Percentiles rank a stretch among this genome's conserved stretches.
These are phyloP conservation scores for Gila robusta DNA, from an alignment of 2,797 vertebrate species.

Conservation along the genomic window DNA sequence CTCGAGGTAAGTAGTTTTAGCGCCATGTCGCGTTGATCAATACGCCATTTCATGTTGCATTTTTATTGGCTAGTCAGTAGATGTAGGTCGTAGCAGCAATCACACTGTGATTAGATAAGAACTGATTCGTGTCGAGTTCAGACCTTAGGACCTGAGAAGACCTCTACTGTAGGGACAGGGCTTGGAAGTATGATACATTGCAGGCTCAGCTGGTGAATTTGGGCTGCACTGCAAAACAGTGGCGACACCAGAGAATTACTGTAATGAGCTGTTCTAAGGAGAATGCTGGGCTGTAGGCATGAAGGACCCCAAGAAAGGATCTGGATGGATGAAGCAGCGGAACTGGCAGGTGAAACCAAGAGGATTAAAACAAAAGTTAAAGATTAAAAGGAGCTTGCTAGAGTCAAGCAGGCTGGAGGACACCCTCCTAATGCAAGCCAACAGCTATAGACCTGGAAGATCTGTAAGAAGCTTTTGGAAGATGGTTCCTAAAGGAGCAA, in stretches of 20 bases:
- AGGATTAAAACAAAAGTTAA: not conserved
- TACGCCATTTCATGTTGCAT: too few relatives aligned
- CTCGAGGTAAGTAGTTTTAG: too few relatives aligned
- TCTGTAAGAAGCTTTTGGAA: not conserved
- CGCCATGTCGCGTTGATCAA: too few relatives aligned
- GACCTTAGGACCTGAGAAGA: not conserved
- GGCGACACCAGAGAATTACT: not conserved
- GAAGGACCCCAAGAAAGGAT: not conserved
- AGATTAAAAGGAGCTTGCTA: not conserved
- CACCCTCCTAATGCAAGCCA: slow-evolving; percentile 4
- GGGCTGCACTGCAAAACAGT: not conserved
- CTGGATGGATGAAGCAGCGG: not conserved
- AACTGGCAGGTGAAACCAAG: slow-evolving; percentile 4
- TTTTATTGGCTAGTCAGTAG: too few relatives aligned
- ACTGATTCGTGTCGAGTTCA: not conserved
- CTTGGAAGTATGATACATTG: not conserved
- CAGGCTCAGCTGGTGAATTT: not conserved
- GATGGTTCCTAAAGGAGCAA: not conserved
- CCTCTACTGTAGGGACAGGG: not conserved
- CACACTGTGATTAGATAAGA: too few relatives aligned
- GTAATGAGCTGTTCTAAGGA: not conserved
- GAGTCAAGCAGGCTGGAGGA: not conserved
- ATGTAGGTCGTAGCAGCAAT: too few relatives aligned
- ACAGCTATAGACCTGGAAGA: not conserved
- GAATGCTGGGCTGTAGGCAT: not conserved